These are phyloP conservation scores for Chaitophorus viminalis DNA, from an alignment of 2,888 invertebrate genomes.

Conservation along the genomic window DNA sequence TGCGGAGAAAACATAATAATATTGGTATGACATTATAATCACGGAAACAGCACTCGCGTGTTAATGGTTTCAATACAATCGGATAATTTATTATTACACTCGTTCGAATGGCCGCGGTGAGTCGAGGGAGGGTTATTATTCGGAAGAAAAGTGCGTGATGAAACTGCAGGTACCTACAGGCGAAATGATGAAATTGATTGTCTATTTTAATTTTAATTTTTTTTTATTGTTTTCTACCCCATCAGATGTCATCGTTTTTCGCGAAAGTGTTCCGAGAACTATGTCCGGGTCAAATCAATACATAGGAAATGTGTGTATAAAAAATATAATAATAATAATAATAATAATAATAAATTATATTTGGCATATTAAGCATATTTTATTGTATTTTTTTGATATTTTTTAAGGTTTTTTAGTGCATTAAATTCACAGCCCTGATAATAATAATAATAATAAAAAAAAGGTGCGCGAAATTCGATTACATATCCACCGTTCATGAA, in stretches of 20 bases:
- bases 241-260: not conserved
- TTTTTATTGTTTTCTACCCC: too few species aligned
- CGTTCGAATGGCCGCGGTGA: not conserved
- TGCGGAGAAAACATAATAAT: too few species aligned
- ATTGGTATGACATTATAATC: not conserved
- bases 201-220: not conserved
- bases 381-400: too few species aligned
- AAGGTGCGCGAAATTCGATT: conserved; percentile 6
- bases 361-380: too few species aligned
- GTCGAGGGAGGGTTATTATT: not conserved
- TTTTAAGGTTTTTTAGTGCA: too few species aligned
- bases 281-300: conserved; percentile 46
- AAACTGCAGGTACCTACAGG: not conserved
- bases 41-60: too few species aligned
- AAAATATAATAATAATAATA: too few species aligned
- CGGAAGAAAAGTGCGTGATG: not conserved
- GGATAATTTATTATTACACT: not conserved
- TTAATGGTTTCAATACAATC: not conserved
- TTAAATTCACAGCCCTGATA: too few species aligned
- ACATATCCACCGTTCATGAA: not conserved
- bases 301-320: not conserved
- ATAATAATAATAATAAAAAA: too few species aligned
- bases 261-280: conserved; percentile 3
- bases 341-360: too few species aligned
- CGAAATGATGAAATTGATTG: conserved; percentile 33